Percentiles rank a stretch among this genome's conserved stretches.
Evolutionary conservation across 2,888 invertebrate species (phyloP).

Genomic region (Oscheius sp.): DNA sequence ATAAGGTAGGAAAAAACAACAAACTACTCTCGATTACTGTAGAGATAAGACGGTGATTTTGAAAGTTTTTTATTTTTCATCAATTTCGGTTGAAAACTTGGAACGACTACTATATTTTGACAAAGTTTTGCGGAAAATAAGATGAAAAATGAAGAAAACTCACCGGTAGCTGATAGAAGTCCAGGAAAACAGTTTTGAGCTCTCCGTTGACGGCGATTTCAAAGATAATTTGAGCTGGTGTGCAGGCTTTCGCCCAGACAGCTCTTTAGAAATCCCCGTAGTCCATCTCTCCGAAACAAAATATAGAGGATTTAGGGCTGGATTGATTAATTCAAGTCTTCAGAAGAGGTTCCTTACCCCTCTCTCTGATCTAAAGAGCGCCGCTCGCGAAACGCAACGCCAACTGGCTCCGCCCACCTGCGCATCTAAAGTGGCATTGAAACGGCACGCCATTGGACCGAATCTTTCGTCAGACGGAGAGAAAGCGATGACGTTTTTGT

Average conservation of each 20-base stretch:
- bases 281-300: constrained; percentile 13
- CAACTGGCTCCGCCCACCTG: constrained; percentile 18
- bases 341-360: constrained; percentile 10
- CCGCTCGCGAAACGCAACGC: background rate
- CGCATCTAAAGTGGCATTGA: constrained; percentile 9
- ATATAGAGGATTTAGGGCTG: background rate
- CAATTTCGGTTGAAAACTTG: too few species aligned
- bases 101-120: too few species aligned
- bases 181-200: constrained; percentile 4
- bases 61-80: background rate
- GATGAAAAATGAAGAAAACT: background rate
- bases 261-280: constrained; percentile 18
- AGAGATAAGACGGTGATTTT: background rate
- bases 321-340: too few species aligned
- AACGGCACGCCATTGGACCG: background rate
- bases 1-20: too few species aligned
- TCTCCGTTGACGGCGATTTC: background rate
- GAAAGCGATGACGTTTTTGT: constrained; percentile 10
- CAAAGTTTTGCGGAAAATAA: too few species aligned
- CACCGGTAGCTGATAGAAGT: constrained; percentile 8
- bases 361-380: constrained; percentile 19
- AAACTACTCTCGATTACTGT: background rate
- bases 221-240: background rate
- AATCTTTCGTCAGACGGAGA: background rate
- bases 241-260: constrained; percentile 14